Evolutionary conservation across 2,797 vertebrate species (phyloP).

Genomic region (Sylvilagus floridanus): DNA sequence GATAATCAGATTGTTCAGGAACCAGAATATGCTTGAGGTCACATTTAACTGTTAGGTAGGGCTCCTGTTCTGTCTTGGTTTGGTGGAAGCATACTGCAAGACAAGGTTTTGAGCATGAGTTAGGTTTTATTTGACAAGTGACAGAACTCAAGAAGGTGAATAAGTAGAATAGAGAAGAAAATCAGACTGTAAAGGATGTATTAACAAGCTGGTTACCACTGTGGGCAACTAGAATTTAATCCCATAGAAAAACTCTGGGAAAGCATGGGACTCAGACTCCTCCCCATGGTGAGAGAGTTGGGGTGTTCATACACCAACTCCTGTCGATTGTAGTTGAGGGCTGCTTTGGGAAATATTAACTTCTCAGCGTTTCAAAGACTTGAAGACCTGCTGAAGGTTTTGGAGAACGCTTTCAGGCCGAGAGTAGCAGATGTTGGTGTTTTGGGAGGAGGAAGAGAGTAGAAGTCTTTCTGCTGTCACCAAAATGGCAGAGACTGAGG

Average conservation of each 20-base stretch:
- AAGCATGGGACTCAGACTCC: not conserved
- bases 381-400: not conserved
- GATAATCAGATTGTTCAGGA: not conserved
- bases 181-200: not conserved
- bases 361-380: not conserved
- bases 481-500: not conserved
- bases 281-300: not conserved
- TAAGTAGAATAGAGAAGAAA: not conserved
- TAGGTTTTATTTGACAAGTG: slow-evolving; percentile 9
- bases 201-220: not conserved
- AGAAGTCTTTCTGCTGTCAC: not conserved
- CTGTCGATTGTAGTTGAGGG: not conserved
- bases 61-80: not conserved
- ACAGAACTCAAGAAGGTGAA: not conserved
- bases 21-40: not conserved
- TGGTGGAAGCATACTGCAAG: not conserved
- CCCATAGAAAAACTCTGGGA: not conserved
- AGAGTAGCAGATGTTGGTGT: not conserved
- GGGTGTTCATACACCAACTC: not conserved
- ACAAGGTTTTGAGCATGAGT: slow-evolving; percentile 17
- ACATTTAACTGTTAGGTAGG: not conserved
- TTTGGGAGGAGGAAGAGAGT: not conserved
- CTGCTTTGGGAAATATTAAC: not conserved
- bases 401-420: not conserved
- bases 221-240: not conserved